Evolutionary conservation across 2,888 invertebrate genomes (phyloP), one percentile per base, ranked within the genome.

Genomic region (Clepsis dumicolana): DNA sequence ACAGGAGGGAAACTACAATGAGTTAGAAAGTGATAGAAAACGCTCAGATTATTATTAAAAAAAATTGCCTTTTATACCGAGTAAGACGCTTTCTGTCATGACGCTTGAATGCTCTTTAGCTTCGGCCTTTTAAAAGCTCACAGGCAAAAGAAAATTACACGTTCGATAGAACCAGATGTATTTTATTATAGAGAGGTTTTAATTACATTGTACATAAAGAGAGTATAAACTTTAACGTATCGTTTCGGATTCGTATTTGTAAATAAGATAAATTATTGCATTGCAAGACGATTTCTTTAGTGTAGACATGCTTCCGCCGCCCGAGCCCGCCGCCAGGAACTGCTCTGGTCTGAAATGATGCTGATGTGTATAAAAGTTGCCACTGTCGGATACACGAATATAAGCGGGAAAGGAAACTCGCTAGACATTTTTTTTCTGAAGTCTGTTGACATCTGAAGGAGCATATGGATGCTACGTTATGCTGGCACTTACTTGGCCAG

Each of bases 121-220:
- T 44, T 4, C 38, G 7, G 35, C 35, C 10, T 12, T 2, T 35
- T 10, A 54, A 50, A 50, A 24, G 21, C 41, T 16, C 16, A 41
- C 4, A n/a, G 38, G n/a, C 38, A 38, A 5, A 21, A 21, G 12
- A 21, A 18, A 48, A 21, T 48, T 48, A 21, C 16, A 25, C 27
- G 35, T 35, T 59, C 50, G 65, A 21, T 48, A 21, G 48, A 21
- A 48, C 21, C 21, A 53, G 21, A 63, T 62, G 66, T 62, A 61
- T 66, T 66, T 25, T 81, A 78, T 79, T 82, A 78, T 79, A 83
- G 59, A 68, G 61, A 66, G 16, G 44, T 59, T 64, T 75, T 77
- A 83, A 82, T 83, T 82, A 77, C 74, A 80, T 65, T 91, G 91
- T 91, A 91, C 90, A n/a, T n/a, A n/a, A n/a, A 91, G 91, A 91